Conservation (phyloP, 2,113 vertebrate genomes). For the Pantherophis guttatus region DNA sequence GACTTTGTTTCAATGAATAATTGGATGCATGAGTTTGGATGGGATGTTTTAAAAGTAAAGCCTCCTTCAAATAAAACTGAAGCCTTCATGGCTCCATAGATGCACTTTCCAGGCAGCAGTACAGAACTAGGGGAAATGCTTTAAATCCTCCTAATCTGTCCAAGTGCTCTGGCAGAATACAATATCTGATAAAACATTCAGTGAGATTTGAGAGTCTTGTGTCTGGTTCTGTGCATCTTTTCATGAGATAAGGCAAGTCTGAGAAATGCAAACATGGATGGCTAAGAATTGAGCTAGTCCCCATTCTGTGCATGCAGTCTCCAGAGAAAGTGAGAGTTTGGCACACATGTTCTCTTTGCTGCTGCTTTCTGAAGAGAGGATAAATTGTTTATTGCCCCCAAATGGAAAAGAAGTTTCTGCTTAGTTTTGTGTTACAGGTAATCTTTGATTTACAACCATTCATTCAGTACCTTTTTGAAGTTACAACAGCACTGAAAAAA, state of each 20-base stretch:
- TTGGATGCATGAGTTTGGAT: background rate
- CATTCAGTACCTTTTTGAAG: background rate
- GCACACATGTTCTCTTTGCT: fast-evolving
- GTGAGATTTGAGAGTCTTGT: background rate
- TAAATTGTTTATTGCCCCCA: background rate
- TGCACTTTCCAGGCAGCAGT: background rate
- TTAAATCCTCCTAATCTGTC: background rate
- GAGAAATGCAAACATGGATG: background rate
- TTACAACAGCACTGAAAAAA: background rate
- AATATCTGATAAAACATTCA: background rate
- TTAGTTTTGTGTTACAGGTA: background rate
- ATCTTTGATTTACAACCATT: background rate
- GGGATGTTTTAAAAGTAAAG: background rate
- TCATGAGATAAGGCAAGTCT: background rate
- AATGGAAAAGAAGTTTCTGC: background rate
- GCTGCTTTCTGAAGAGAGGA: background rate
- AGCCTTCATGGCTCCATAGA: background rate
- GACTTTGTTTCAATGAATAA: background rate
- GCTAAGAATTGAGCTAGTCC: background rate
- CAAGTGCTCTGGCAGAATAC: background rate
- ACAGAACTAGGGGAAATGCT: background rate
- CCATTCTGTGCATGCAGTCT: background rate
- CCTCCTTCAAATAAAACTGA: background rate
- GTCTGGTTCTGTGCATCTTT: background rate
- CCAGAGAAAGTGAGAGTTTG: background rate